These are phyloP conservation scores for Ormyrus pomaceus DNA, from an alignment of 2,888 invertebrate genomes.

Conservation along the genomic window DNA sequence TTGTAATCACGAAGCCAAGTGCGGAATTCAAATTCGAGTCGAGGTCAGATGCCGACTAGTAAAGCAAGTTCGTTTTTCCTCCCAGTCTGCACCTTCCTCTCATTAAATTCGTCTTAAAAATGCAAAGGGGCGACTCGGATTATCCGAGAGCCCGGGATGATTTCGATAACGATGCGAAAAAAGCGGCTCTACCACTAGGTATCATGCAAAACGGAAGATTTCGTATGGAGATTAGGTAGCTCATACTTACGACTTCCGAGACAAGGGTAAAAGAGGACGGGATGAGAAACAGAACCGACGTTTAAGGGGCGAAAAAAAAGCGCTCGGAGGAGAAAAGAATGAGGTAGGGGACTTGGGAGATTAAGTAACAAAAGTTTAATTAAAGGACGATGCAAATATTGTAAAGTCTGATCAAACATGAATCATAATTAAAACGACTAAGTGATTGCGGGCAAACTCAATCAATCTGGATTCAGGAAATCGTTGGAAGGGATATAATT, in stretches of 20 bases:
- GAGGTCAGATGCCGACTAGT: conserved; percentile 5
- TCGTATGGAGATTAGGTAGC: conserved; percentile 41
- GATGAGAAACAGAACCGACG: neutral
- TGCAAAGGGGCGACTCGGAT: conserved; percentile 46
- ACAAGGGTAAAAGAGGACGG: neutral
- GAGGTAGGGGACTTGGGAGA: neutral
- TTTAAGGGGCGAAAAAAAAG: neutral
- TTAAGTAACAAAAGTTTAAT: no score
- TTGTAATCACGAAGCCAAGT: neutral
- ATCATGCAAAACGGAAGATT: conserved; percentile 15
- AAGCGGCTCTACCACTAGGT: neutral
- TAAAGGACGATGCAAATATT: no score
- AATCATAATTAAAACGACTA: no score
- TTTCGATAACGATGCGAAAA: conserved; percentile 52
- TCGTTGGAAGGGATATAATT: no score
- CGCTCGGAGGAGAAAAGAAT: neutral
- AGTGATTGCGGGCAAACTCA: no score
- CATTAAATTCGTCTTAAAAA: conserved; percentile 54
- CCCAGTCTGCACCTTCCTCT: conserved; percentile 23
- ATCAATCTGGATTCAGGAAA: no score
- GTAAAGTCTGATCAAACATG: no score
- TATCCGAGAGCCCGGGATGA: conserved; percentile 41
- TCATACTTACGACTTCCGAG: conserved; percentile 35
- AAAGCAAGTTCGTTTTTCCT: conserved; percentile 9
- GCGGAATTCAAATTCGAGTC: conserved; percentile 28